These are phyloP conservation scores for Sisyra nigra DNA, from an alignment of 2,888 invertebrate genomes.

Conservation along the genomic window DNA sequence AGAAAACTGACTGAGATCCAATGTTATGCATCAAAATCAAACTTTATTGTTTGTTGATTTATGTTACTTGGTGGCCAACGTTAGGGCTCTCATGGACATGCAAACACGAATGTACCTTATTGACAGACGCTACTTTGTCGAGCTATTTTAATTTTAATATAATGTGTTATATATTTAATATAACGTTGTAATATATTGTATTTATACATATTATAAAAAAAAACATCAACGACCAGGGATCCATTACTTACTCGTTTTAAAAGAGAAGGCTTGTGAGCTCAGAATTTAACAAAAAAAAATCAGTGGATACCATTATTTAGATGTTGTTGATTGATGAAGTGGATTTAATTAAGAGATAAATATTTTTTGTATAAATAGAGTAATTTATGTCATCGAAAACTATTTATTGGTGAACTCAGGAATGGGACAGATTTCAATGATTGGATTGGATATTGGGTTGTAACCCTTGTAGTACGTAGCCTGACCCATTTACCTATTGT, in stretches of 20 bases:
- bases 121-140: neutral
- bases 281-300: conserved; percentile 2
- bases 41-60: conserved; percentile 16
- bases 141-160: conserved; percentile 1
- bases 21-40: conserved; percentile 14
- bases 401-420: conserved; percentile 4
- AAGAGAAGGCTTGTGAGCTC: conserved; percentile 7
- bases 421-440: neutral
- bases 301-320: conserved; percentile 3
- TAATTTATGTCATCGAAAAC: conserved; percentile 8
- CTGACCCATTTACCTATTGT: conserved; percentile 5
- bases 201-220: conserved; percentile 4
- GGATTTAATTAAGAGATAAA: conserved; percentile 4
- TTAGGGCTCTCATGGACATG: neutral
- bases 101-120: conserved; percentile 5
- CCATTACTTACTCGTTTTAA: conserved; percentile 6
- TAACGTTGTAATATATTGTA: conserved; percentile 3
- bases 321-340: conserved; percentile 4
- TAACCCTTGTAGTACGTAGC: neutral
- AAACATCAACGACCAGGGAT: conserved; percentile 5
- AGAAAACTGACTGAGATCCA: conserved; percentile 68
- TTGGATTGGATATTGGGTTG: conserved; percentile 3
- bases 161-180: neutral
- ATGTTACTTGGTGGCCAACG: conserved; percentile 1
- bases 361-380: conserved; percentile 9